Evolutionary conservation across 1,140 invertebrate genomes (phyloP), one percentile per base, ranked within the genome.

Genomic region (Caerostris darwini): DNA sequence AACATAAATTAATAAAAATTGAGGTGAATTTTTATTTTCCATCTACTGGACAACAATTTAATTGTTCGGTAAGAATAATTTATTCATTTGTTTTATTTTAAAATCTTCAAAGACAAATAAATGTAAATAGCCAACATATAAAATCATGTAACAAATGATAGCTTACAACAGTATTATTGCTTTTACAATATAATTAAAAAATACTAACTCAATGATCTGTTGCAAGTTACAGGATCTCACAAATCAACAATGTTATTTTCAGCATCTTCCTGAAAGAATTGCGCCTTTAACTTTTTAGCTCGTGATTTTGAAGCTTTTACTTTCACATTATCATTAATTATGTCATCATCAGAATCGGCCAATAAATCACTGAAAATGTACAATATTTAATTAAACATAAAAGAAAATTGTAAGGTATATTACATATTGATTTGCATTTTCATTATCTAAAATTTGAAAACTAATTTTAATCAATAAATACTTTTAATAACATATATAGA

Each of bases 221-320:
- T 98, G 81, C 97, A 96, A 50, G 97, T 97, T 53, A 97, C 97
- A 2, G 98, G 97, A 96, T 99, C 98, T 95, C 98, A 97, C 95
- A 99, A 97, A 96, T 99, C 98, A 17, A 99, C 97, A 95, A 99
- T 98, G 92, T 97, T 97, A 85, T 98, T 98, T 81, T 97, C 97
- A 57, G 95, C 95, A n/a, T 95, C 95, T 96, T 99, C 98, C 95
- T 98, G 97, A 95, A 99, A 98, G 97, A 97, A 99, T 17, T 96
- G 96, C 95, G 96, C 94, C 95, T 95, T 5, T 95, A 95, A 94
- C 7, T 85, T 95, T 95, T 94, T 92, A 95, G 94, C 83, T 71
- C n/a, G 64, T 64, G 58, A 61, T 56, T 94, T 93, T 95, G 5
- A 58, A 61, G 85, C 14, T 34, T 82, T 95, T 94, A 96, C 96